These are phyloP conservation scores for Myiozetetes cayanensis DNA, from an alignment of 2,113 vertebrate species.

Conservation along the genomic window DNA sequence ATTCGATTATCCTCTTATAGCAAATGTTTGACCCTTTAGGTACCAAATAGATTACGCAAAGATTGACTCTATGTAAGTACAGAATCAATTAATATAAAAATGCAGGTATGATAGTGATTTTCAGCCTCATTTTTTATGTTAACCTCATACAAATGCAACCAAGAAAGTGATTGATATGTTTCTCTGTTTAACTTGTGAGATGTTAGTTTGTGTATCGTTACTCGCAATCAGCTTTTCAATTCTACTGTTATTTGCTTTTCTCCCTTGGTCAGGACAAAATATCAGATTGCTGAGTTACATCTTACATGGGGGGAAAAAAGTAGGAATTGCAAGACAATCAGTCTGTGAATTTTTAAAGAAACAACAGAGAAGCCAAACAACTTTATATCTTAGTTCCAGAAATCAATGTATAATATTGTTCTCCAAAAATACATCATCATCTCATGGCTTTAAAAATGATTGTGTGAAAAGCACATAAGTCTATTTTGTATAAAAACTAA, in stretches of 20 bases:
- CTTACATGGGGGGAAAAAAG: background rate
- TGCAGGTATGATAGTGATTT: background rate
- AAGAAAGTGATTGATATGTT: background rate
- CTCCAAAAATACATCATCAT: background rate
- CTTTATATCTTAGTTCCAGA: background rate
- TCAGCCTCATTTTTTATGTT: background rate
- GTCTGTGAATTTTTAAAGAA: background rate
- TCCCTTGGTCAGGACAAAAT: background rate
- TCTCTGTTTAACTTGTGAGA: background rate
- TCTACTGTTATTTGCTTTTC: background rate
- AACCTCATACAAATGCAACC: background rate
- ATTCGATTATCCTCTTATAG: background rate
- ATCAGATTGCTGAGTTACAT: background rate
- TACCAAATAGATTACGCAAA: background rate
- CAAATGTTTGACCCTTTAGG: background rate
- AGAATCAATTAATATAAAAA: background rate
- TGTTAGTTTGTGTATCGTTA: background rate
- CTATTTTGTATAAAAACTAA: slow-evolving; percentile 21
- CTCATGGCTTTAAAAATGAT: background rate
- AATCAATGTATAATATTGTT: background rate
- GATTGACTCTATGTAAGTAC: background rate
- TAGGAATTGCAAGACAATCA: background rate
- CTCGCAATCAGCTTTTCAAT: background rate
- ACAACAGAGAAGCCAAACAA: background rate
- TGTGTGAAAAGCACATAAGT: background rate